phyloP scores from a whole-genome alignment of 2,888 invertebrate species.

The Melinaea menophilus region DNA sequence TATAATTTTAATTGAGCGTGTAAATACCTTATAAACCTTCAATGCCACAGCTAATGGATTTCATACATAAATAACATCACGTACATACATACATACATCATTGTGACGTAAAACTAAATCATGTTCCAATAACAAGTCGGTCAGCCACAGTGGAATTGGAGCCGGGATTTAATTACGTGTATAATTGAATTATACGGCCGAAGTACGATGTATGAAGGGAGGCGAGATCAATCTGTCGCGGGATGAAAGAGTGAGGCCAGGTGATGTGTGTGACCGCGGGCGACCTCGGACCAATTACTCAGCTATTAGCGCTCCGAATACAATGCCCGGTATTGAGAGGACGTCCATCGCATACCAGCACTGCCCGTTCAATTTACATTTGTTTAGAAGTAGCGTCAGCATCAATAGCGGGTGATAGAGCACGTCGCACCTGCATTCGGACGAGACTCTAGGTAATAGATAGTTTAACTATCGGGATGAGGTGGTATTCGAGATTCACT shows the following conservation, averaged over 20 bases:
- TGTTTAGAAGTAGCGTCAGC: conserved; percentile 64
- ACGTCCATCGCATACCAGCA: conserved; percentile 51
- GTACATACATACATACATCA: neutral
- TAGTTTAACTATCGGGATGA: neutral
- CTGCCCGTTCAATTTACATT: conserved; percentile 67
- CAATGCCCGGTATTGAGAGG: conserved; percentile 68
- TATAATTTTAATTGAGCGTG: neutral
- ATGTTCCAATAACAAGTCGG: conserved; percentile 36
- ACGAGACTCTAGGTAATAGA: conserved; percentile 31
- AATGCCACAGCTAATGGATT: conserved; percentile 3
- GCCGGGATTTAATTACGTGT: conserved; percentile 50
- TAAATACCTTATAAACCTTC: neutral
- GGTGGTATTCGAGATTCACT: no score
- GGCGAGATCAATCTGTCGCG: conserved; percentile 33
- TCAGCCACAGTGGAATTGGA: conserved; percentile 45
- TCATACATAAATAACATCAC: conserved; percentile 1
- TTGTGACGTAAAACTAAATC: conserved; percentile 8
- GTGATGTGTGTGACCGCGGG: conserved; percentile 50
- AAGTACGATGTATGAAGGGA: conserved; percentile 37
- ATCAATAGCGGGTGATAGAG: conserved; percentile 28
- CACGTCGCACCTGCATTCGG: conserved; percentile 43
- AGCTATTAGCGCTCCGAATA: conserved; percentile 64
- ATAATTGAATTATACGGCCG: conserved; percentile 53
- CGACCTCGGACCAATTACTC: conserved; percentile 65
- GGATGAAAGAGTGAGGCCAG: conserved; percentile 43